Percentiles rank a stretch among this genome's conserved stretches.
Evolutionary conservation across 2,888 invertebrate species (phyloP).

Genomic region (Idaea dimidiata): DNA sequence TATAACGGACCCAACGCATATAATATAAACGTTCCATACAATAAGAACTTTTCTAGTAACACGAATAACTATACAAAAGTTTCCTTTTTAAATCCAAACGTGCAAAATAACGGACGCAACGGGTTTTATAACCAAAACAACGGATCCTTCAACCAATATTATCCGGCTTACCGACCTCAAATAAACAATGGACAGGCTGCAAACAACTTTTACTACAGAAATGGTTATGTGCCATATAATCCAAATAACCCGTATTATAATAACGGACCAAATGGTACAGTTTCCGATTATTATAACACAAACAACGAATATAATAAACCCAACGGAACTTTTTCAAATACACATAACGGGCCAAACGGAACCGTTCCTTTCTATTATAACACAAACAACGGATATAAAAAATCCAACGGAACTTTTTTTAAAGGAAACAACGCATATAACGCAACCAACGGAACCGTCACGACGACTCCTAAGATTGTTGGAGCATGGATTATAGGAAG

Average conservation of each 20-base stretch:
- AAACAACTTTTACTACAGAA: background rate
- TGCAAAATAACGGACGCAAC: no score
- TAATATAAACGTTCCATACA: no score
- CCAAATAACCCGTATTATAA: conserved; percentile 10
- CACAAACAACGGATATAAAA: conserved; percentile 5
- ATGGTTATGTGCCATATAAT: background rate
- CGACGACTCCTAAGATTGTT: background rate
- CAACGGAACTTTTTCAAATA: background rate
- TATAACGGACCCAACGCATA: background rate
- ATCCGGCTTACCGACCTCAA: no score
- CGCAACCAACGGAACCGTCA: background rate
- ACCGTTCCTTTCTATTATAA: conserved; percentile 17
- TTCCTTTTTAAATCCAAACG: no score
- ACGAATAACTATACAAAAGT: no score
- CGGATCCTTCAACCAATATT: background rate
- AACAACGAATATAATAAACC: background rate
- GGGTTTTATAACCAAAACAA: no score
- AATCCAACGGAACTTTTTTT: conserved; percentile 5
- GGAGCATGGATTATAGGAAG: conserved; percentile 10
- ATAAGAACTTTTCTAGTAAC: no score
- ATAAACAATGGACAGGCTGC: no score
- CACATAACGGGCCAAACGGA: conserved; percentile 13
- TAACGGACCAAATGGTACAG: conserved; percentile 15
- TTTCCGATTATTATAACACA: conserved; percentile 17
- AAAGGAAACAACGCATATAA: conserved; percentile 6